Base-by-base conservation (phyloP, 2,113 vertebrate species). In the Pardalotus punctatus region DNA sequence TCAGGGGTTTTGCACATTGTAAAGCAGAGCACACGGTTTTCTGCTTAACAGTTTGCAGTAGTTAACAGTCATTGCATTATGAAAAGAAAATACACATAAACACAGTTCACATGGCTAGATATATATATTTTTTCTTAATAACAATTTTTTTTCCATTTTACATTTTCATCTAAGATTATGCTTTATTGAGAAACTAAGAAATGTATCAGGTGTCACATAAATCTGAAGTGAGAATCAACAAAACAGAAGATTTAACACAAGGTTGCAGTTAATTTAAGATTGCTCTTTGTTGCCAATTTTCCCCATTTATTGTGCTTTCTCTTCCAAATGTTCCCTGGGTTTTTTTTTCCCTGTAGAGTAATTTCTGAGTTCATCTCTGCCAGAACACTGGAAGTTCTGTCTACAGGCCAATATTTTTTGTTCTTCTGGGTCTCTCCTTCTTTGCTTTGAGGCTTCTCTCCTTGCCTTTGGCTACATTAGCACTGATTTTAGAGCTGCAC, bases 261-360 rank as follows among this genome's bases (percentile, higher is more conserved):
- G 24, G 36, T 87, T 85, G 83, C n/a, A 70, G 66, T 61, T 94
- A 87, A 94, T 91, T 93, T 91, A 90, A 76, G 47, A 51, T 61
- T 40, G 38, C 3, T 88, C 14, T 76, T 85, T 77, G 27, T 56
- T 80, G 90, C 94, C 84, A 94, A 11, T 95, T 87, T 93, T 95
- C 94, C 71, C 43, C 45, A 58, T 78, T 88, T 95, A 83, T 80
- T 88, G 60, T 56, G 33, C 43, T 94, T 95, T 92, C 50, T 66
- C 62, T 92, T 96, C 90, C 93, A 95, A 96, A 93, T 58, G 38
- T 94, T 95, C 87, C 66, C 16, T 81, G 22, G 4, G 4, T 8
- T n/a, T 22, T 73, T 72, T 65, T 88, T 72, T 27, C 84, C 67
- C 91, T 69, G 15, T 35, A 76, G 86, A 86, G 40, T 90, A 0